These are phyloP conservation scores for Creontiades dilutus DNA, from an alignment of 2,888 invertebrate species.

Conservation along the genomic window DNA sequence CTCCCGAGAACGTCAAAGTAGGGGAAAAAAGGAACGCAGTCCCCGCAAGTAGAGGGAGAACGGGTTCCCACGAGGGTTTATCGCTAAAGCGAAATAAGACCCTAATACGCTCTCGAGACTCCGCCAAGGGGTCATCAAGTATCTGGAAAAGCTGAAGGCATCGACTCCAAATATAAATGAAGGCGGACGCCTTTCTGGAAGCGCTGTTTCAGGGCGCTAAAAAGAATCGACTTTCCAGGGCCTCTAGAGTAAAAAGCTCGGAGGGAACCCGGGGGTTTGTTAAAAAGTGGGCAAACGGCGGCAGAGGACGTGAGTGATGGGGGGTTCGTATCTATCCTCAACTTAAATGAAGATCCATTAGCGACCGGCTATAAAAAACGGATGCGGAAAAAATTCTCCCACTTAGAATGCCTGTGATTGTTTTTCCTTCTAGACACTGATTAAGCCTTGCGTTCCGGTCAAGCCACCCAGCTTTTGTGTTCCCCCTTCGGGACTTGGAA, in stretches of 20 bases:
- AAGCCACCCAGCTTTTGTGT: conserved; percentile 38
- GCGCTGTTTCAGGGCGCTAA: neutral
- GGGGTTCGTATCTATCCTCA: conserved; percentile 34
- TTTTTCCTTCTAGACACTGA: conserved; percentile 51
- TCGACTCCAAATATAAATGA: conserved; percentile 46
- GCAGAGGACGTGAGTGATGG: conserved; percentile 35
- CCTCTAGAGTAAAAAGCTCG: neutral
- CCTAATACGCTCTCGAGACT: conserved; percentile 49
- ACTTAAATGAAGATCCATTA: conserved; percentile 54
- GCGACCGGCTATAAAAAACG: conserved; percentile 41
- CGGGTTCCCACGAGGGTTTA: conserved; percentile 53
- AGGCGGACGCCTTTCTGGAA: neutral
- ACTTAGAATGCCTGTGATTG: conserved; percentile 51
- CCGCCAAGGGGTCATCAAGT: conserved; percentile 35
- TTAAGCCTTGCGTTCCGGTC: conserved; percentile 38
- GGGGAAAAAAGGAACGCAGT: conserved; percentile 40
- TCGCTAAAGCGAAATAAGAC: conserved; percentile 50
- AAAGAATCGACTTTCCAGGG: conserved; percentile 23
- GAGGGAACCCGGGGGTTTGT: conserved; percentile 13
- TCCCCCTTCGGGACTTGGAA: neutral
- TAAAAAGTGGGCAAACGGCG: conserved; percentile 38
- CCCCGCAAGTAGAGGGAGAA: neutral
- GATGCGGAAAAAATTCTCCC: conserved; percentile 54
- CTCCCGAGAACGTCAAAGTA: conserved; percentile 17
- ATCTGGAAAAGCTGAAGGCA: conserved; percentile 45